A percentile compares a stretch with the other conserved stretches of the same genome.
These are phyloP conservation scores for Tangara arthus DNA, from an alignment of 2,797 vertebrate species.

Conservation along the genomic window DNA sequence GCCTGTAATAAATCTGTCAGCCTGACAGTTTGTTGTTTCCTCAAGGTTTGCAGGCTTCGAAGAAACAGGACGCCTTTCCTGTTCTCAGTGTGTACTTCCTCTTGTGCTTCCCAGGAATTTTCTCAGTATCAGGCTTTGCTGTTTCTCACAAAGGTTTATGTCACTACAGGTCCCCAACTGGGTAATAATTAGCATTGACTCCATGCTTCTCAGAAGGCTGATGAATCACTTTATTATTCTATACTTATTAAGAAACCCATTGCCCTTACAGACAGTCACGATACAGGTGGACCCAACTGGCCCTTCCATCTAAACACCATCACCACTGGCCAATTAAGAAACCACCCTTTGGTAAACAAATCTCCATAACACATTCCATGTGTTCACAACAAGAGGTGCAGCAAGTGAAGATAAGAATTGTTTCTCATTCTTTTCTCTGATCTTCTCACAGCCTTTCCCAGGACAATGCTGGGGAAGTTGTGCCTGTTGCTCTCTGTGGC, in stretches of 20 bases:
- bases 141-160: neutral
- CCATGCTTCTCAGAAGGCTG: neutral
- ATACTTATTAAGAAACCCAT: neutral
- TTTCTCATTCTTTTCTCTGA: neutral
- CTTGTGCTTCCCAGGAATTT: neutral
- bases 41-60: neutral
- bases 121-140: neutral
- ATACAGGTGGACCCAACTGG: neutral
- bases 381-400: neutral
- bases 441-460: neutral
- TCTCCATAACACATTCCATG: neutral
- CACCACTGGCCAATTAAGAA: neutral
- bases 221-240: neutral
- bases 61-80: neutral
- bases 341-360: neutral
- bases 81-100: neutral
- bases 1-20: neutral
- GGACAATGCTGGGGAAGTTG: neutral
- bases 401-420: neutral
- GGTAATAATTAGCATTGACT: neutral
- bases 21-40: neutral
- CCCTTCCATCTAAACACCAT: neutral
- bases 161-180: neutral
- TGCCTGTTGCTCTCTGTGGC: neutral
- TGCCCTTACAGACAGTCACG: fast-evolving